These are phyloP conservation scores for Catharus bicknelli DNA, from an alignment of 2,113 vertebrate genomes.

Conservation along the genomic window DNA sequence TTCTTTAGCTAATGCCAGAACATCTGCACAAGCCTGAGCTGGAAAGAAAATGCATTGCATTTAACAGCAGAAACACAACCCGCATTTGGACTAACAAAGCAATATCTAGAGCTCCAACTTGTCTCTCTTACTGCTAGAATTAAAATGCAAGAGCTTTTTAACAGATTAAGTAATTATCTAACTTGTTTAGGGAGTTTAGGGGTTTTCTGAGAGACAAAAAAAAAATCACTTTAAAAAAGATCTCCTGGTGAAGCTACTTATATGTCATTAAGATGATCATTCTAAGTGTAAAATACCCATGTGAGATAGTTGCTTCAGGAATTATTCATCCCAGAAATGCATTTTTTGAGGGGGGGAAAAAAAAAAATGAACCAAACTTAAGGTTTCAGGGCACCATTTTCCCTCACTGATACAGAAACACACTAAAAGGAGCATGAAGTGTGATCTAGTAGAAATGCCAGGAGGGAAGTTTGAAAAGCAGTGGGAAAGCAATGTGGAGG, in stretches of 20 bases:
- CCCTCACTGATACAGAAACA: background rate
- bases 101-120: background rate
- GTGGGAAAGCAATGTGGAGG: background rate
- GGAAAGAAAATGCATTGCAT: background rate
- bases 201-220: background rate
- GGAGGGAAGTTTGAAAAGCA: background rate
- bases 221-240: background rate
- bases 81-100: background rate
- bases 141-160: background rate
- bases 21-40: slow-evolving; percentile 67
- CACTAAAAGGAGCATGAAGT: background rate
- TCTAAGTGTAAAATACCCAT: background rate
- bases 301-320: background rate
- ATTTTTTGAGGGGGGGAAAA: background rate
- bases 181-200: background rate
- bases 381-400: background rate
- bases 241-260: background rate
- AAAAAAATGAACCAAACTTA: background rate
- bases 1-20: slow-evolving; percentile 72
- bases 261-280: background rate
- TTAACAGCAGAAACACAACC: background rate
- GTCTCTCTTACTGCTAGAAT: background rate
- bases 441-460: background rate
- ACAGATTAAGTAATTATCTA: background rate
- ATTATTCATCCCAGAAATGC: background rate